A percentile compares a stretch with the other conserved stretches of the same genome.
phyloP scores from a whole-genome alignment of 2,113 vertebrate genomes.

The Steatornis caripensis region DNA sequence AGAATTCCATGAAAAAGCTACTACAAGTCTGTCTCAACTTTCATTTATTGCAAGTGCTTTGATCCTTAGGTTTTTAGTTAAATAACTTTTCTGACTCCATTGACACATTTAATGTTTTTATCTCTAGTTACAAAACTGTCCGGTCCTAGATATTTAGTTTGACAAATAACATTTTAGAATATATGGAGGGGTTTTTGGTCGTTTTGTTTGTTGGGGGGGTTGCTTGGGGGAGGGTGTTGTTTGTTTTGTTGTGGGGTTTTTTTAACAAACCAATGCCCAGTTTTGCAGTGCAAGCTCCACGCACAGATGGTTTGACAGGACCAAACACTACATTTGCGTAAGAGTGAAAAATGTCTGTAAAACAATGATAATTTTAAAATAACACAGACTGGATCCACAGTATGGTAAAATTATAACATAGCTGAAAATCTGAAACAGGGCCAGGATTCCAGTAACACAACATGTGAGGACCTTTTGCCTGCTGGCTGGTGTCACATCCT shows the following conservation, averaged over 20 bases:
- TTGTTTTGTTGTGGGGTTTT: neutral
- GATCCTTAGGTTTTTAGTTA: neutral
- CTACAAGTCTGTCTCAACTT: neutral
- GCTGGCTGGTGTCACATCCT: slow-evolving; percentile 43
- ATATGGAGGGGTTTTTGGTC: neutral
- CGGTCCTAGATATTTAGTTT: neutral
- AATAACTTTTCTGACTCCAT: neutral
- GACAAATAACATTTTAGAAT: neutral
- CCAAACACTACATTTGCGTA: neutral
- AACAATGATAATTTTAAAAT: slow-evolving; percentile 28
- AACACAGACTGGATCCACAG: neutral
- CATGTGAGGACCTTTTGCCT: slow-evolving; percentile 33
- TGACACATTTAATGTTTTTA: neutral
- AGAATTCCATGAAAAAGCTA: neutral
- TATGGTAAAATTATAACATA: neutral
- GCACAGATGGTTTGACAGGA: neutral
- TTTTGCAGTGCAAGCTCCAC: neutral
- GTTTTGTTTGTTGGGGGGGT: neutral
- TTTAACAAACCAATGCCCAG: neutral
- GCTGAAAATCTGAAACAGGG: neutral
- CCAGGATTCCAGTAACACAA: slow-evolving; percentile 27
- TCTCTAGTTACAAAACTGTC: neutral
- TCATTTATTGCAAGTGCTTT: neutral
- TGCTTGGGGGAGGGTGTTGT: neutral
- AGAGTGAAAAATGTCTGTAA: neutral